phyloP scores from a whole-genome alignment of 2,113 vertebrate species.

The Stercorarius parasiticus region DNA sequence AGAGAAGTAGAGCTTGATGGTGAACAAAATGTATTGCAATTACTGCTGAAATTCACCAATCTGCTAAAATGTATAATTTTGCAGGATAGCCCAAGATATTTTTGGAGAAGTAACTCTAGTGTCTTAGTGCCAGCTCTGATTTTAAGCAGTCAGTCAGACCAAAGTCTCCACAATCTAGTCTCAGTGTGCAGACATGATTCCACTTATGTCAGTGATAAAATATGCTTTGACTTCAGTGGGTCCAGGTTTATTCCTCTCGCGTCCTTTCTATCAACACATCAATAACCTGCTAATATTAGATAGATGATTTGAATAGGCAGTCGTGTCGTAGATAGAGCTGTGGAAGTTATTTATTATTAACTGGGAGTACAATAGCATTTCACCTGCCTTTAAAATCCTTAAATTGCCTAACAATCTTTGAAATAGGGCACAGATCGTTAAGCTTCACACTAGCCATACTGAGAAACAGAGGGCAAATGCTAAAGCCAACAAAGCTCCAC shows the following conservation, averaged over 20 bases:
- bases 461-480: not conserved
- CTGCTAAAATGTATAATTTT: not conserved
- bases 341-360: constrained; percentile 5
- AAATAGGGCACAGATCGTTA: not conserved
- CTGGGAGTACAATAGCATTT: not conserved
- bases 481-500: not conserved
- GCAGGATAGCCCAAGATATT: not conserved
- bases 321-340: not conserved
- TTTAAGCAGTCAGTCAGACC: not conserved
- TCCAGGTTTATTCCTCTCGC: not conserved
- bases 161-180: not conserved
- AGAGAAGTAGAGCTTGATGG: not conserved
- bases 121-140: not conserved
- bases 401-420: not conserved
- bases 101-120: not conserved
- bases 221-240: not conserved
- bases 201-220: not conserved
- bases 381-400: not conserved
- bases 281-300: not conserved
- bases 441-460: not conserved
- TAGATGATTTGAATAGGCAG: not conserved
- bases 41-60: not conserved
- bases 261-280: not conserved
- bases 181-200: not conserved
- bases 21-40: not conserved